Percentiles rank a stretch among this genome's conserved stretches.
phyloP scores from a whole-genome alignment of 2,888 invertebrate species.

The Eupeodes luniger region DNA sequence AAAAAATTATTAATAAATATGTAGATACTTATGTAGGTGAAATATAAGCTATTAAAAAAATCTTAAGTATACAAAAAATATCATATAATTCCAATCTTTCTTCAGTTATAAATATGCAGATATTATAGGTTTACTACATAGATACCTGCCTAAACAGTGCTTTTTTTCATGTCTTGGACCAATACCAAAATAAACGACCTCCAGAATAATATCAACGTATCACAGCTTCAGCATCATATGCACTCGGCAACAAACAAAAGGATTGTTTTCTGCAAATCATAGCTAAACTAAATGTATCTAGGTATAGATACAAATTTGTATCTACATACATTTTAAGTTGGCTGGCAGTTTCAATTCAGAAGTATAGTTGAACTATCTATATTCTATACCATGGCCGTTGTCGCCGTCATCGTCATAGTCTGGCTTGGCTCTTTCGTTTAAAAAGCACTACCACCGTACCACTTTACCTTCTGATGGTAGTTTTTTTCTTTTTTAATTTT shows the following conservation, averaged over 20 bases:
- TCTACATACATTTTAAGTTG: slow-evolving; percentile 14
- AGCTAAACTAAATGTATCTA: slow-evolving; percentile 26
- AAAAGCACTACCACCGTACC: slow-evolving; percentile 6
- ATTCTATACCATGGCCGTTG: slow-evolving; percentile 56
- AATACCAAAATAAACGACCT: slow-evolving; percentile 66
- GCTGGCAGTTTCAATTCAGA: slow-evolving; percentile 51
- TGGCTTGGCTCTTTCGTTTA: slow-evolving; percentile 26
- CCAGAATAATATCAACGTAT: slow-evolving; percentile 38
- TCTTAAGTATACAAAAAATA: neutral
- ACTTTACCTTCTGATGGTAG: slow-evolving; percentile 48
- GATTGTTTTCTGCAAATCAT: slow-evolving; percentile 34
- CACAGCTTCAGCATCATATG: neutral
- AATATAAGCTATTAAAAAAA: neutral
- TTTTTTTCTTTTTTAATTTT: neutral
- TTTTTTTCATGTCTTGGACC: slow-evolving; percentile 37
- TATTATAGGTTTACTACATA: neutral
- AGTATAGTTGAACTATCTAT: slow-evolving; percentile 51
- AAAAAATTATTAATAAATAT: slow-evolving; percentile 1
- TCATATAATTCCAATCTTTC: neutral
- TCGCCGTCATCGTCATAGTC: slow-evolving; percentile 59
- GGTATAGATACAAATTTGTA: too few species aligned
- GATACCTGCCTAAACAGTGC: neutral
- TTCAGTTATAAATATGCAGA: neutral
- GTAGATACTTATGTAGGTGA: neutral
- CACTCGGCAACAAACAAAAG: slow-evolving; percentile 45